A percentile compares a stretch with the other conserved stretches of the same genome.
Evolutionary conservation across 1,140 invertebrate genomes (phyloP).

Genomic region (Epicauta chinensis): DNA sequence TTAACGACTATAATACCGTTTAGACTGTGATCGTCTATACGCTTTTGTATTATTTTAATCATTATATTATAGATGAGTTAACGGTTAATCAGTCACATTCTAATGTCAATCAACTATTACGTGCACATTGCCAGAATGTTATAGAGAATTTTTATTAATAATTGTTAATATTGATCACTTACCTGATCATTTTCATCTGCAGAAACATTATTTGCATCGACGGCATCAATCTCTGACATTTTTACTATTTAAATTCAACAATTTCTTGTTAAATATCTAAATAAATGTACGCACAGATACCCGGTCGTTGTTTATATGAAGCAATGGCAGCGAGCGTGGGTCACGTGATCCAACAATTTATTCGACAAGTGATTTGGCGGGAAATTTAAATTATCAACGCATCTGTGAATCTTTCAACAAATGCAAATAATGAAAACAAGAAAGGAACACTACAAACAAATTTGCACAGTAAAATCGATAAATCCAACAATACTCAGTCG

Average conservation of each 20-base stretch:
- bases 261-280: slow-evolving; percentile 7
- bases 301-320: slow-evolving; percentile 44
- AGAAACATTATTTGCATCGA: slow-evolving; percentile 37
- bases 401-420: too few species aligned
- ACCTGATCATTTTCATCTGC: slow-evolving; percentile 41
- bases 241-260: slow-evolving; percentile 28
- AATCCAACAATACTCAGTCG: too few species aligned
- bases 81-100: slow-evolving; percentile 36
- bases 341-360: slow-evolving; percentile 38
- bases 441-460: too few species aligned
- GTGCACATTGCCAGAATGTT: slow-evolving; percentile 38
- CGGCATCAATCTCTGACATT: slow-evolving; percentile 42
- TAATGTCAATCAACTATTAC: slow-evolving; percentile 33
- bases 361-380: slow-evolving; percentile 23
- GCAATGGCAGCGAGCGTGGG: slow-evolving; percentile 44
- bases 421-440: too few species aligned
- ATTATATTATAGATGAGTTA: slow-evolving; percentile 16
- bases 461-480: too few species aligned
- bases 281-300: slow-evolving; percentile 31
- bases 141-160: slow-evolving; percentile 17
- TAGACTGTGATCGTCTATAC: slow-evolving; percentile 28
- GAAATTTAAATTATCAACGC: slow-evolving; percentile 19
- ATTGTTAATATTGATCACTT: slow-evolving; percentile 24
- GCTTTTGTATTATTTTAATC: not conserved
- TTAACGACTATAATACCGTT: not conserved